Percentiles rank a stretch among this genome's conserved stretches.
Conservation (phyloP, 1,140 invertebrate species). For the Drosophila takahashii region DNA sequence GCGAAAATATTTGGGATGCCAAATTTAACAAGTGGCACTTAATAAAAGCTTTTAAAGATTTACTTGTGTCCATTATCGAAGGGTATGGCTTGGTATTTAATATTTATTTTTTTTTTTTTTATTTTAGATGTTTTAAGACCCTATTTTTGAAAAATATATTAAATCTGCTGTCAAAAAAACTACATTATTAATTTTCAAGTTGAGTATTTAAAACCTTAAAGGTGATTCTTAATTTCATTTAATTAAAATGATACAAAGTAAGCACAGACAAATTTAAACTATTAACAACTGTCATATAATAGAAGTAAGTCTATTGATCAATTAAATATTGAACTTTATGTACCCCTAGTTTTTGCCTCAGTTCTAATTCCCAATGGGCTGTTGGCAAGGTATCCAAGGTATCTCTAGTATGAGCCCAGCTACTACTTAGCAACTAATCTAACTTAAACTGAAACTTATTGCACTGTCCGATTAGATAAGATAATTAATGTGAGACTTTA, state of each 20-base stretch:
- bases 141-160: too few relatives aligned
- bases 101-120: neutral
- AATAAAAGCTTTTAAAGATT: constrained; percentile 7
- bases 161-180: too few relatives aligned
- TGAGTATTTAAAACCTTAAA: too few relatives aligned
- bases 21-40: constrained; percentile 24
- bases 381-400: constrained; percentile 12
- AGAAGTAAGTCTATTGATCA: too few relatives aligned
- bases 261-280: too few relatives aligned
- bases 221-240: too few relatives aligned
- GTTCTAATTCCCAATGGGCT: constrained; percentile 4
- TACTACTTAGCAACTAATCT: constrained; percentile 47
- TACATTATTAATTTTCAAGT: too few relatives aligned
- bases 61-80: neutral
- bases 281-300: too few relatives aligned
- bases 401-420: constrained; percentile 5
- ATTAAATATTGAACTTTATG: too few relatives aligned
- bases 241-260: too few relatives aligned
- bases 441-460: constrained; percentile 51
- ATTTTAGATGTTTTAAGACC: too few relatives aligned
- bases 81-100: neutral
- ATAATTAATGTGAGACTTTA: constrained; percentile 51
- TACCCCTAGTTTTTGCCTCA: neutral
- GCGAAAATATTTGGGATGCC: neutral
- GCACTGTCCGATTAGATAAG: constrained; percentile 48